A percentile compares a stretch with the other conserved stretches of the same genome.
These are phyloP conservation scores for Bombus vancouverensis DNA, from an alignment of 1,140 invertebrate species.

Conservation along the genomic window DNA sequence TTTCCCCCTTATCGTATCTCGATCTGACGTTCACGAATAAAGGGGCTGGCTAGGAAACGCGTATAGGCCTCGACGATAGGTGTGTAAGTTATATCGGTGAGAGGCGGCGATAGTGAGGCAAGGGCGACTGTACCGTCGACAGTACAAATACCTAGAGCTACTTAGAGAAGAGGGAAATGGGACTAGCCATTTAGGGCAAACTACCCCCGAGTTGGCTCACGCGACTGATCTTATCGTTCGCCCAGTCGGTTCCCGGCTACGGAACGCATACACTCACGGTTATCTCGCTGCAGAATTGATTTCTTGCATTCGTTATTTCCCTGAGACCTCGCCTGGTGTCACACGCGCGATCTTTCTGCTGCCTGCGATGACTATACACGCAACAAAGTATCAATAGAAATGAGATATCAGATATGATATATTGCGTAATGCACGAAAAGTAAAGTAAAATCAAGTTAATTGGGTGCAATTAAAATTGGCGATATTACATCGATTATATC, in stretches of 20 bases:
- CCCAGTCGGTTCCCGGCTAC: slow-evolving; percentile 55
- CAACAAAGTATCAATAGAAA: background rate
- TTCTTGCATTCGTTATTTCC: slow-evolving; percentile 71
- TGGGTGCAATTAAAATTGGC: background rate
- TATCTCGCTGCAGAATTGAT: slow-evolving; percentile 68
- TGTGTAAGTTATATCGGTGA: slow-evolving; percentile 40
- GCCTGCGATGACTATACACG: slow-evolving; percentile 43
- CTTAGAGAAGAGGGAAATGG: slow-evolving; percentile 72
- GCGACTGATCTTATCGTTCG: slow-evolving; percentile 75
- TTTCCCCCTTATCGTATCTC: slow-evolving; percentile 61
- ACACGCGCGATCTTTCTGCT: slow-evolving; percentile 11
- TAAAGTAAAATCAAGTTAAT: background rate
- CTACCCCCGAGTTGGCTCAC: slow-evolving; percentile 71
- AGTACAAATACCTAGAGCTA: slow-evolving; percentile 69
- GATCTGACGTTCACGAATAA: slow-evolving; percentile 45
- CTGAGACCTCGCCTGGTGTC: slow-evolving; percentile 42
- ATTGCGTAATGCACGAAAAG: background rate
- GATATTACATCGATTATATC: background rate
- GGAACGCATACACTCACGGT: slow-evolving; percentile 31
- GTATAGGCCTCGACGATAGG: slow-evolving; percentile 38
- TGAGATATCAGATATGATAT: slow-evolving; percentile 13
- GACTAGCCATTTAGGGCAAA: slow-evolving; percentile 73
- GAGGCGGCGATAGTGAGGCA: slow-evolving; percentile 42
- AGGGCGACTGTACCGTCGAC: slow-evolving; percentile 42
- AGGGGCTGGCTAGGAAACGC: background rate